Conservation (phyloP, 2,797 vertebrate species). For the Gila robusta region DNA sequence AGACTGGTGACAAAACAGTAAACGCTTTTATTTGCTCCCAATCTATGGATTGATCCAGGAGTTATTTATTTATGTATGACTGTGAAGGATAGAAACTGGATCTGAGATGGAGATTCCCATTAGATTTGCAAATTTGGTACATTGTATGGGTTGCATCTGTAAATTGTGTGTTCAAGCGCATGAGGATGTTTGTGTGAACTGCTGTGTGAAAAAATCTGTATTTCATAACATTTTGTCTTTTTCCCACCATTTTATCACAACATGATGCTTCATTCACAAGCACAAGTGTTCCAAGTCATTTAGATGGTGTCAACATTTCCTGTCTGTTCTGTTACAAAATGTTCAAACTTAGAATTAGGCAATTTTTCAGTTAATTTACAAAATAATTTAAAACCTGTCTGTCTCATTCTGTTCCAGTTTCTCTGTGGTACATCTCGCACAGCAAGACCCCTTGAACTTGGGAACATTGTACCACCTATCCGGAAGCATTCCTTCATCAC, state of each 20-base stretch:
- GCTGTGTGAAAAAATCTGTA: neutral
- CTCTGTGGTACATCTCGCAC: slow-evolving; percentile 71
- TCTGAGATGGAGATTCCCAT: slow-evolving; percentile 23
- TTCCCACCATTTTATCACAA: neutral
- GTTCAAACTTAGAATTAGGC: neutral
- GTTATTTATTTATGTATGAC: slow-evolving; percentile 53
- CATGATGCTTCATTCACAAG: slow-evolving; percentile 17
- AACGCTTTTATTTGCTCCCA: slow-evolving; percentile 41
- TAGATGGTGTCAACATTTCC: slow-evolving; percentile 21
- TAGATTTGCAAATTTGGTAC: slow-evolving; percentile 12
- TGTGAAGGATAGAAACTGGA: slow-evolving; percentile 18
- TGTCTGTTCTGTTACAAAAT: slow-evolving; percentile 13
- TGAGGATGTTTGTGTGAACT: slow-evolving; percentile 16
- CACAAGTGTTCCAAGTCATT: neutral
- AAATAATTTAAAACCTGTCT: neutral
- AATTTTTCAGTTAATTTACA: neutral
- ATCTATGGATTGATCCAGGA: slow-evolving; percentile 22
- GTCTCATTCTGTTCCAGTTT: slow-evolving; percentile 73
- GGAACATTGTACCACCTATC: neutral
- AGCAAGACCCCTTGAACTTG: neutral
- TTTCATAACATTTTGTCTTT: slow-evolving; percentile 30
- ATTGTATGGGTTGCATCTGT: slow-evolving; percentile 16
- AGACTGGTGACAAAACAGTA: slow-evolving; percentile 27
- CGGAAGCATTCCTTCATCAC: slow-evolving; percentile 41
- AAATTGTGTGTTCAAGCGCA: neutral